These are phyloP conservation scores for Phenacoccus solenopsis DNA, from an alignment of 1,140 invertebrate genomes.

Conservation along the genomic window DNA sequence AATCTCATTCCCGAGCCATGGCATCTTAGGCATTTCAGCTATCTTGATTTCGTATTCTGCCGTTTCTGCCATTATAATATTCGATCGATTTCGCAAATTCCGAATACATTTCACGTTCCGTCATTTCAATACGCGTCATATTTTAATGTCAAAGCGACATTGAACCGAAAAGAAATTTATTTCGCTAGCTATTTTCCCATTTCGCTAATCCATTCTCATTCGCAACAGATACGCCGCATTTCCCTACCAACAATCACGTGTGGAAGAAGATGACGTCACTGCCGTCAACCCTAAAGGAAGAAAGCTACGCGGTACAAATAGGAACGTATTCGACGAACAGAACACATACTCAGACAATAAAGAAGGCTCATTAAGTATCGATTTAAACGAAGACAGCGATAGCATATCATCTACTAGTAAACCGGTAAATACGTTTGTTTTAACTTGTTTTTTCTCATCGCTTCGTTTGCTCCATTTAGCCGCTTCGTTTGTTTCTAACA, in stretches of 20 bases:
- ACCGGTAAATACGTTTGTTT: neutral
- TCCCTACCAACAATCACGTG: neutral
- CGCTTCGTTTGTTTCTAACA: too few species aligned
- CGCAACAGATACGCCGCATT: neutral
- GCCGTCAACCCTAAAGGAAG: neutral
- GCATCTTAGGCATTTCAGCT: too few species aligned
- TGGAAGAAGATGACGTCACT: conserved; percentile 3
- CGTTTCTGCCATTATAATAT: too few species aligned
- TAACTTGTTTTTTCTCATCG: too few species aligned
- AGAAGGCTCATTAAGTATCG: neutral
- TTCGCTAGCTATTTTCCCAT: neutral
- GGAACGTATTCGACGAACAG: neutral
- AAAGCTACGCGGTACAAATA: neutral
- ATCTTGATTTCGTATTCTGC: too few species aligned
- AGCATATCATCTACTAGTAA: neutral
- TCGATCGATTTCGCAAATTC: neutral
- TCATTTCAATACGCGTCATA: neutral
- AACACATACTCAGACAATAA: neutral
- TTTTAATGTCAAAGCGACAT: neutral
- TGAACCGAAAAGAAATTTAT: neutral
- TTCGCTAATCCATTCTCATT: neutral
- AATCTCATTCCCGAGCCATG: too few species aligned
- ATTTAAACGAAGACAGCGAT: neutral
- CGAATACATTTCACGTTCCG: neutral
- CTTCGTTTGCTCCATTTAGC: too few species aligned